These are phyloP conservation scores for Abramis brama DNA, from an alignment of 2,113 vertebrate genomes.

Conservation along the genomic window DNA sequence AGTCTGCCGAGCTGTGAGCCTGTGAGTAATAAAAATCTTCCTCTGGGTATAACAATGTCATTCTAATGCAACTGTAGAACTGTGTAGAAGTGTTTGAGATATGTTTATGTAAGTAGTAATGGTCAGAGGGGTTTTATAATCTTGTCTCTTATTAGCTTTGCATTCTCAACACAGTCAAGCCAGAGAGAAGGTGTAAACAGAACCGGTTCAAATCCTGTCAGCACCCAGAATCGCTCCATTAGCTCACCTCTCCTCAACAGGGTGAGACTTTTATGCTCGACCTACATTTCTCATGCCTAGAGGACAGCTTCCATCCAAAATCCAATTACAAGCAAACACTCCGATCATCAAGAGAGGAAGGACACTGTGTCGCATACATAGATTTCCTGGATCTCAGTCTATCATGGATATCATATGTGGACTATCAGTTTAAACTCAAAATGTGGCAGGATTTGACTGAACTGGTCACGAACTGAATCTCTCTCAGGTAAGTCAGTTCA, in stretches of 20 bases:
- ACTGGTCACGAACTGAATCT: background rate
- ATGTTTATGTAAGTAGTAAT: conserved; percentile 12
- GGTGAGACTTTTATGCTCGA: conserved; percentile 48
- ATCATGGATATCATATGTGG: conserved; percentile 43
- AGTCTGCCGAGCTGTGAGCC: background rate
- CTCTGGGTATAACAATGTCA: background rate
- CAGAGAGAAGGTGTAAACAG: background rate
- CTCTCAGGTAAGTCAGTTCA: background rate
- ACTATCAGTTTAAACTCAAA: conserved; percentile 33
- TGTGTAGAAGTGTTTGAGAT: background rate
- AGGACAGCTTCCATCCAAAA: conserved; percentile 57
- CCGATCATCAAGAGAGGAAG: conserved; percentile 36
- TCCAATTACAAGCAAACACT: conserved; percentile 59
- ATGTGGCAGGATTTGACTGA: background rate
- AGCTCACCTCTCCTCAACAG: conserved; percentile 39
- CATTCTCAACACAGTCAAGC: background rate
- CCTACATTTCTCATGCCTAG: conserved; percentile 56
- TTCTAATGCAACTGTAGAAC: background rate
- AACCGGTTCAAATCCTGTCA: conserved; percentile 23
- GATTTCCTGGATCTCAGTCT: conserved; percentile 45
- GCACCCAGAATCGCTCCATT: background rate
- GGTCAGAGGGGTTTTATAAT: background rate
- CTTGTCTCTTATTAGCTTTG: background rate
- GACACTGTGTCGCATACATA: conserved; percentile 39
- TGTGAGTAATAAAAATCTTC: background rate